Percentiles rank a stretch among this genome's conserved stretches.
These are phyloP conservation scores for Tenthredo scrophulariae DNA, from an alignment of 2,888 invertebrate genomes.

Conservation along the genomic window DNA sequence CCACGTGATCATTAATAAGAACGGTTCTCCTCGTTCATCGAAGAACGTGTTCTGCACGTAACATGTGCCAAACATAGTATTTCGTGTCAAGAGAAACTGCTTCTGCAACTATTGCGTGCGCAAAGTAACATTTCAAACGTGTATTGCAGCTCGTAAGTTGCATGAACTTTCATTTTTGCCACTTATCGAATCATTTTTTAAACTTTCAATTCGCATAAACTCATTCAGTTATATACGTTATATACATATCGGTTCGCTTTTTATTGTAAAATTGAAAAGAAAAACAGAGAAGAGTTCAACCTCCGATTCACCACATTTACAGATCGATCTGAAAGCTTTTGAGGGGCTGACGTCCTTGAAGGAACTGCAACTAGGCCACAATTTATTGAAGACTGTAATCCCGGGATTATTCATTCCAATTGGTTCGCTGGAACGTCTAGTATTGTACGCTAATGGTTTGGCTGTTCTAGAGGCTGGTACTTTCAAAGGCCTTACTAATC, in stretches of 20 bases:
- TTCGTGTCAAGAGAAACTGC: slow-evolving; percentile 50
- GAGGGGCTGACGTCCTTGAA: slow-evolving; percentile 76
- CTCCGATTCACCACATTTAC: background rate
- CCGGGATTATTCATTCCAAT: slow-evolving; percentile 82
- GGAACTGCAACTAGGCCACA: slow-evolving; percentile 86
- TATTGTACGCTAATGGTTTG: slow-evolving; percentile 85
- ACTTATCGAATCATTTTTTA: slow-evolving; percentile 11
- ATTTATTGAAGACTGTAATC: slow-evolving; percentile 81
- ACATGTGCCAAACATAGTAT: slow-evolving; percentile 45
- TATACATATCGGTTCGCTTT: background rate
- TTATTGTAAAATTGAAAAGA: background rate
- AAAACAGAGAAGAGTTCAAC: background rate
- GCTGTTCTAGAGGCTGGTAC: slow-evolving; percentile 82
- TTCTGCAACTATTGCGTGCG: slow-evolving; percentile 25
- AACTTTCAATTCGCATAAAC: background rate
- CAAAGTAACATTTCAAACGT: slow-evolving; percentile 16
- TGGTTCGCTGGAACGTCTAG: slow-evolving; percentile 83
- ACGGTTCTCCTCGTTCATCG: slow-evolving; percentile 21
- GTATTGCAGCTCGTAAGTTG: slow-evolving; percentile 32
- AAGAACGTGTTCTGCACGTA: slow-evolving; percentile 34
- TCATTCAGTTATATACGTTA: background rate
- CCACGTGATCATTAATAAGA: slow-evolving; percentile 7
- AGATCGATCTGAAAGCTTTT: slow-evolving; percentile 71
- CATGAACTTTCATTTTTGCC: slow-evolving; percentile 39
- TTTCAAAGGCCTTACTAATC: slow-evolving; percentile 83